These are phyloP conservation scores for Ctenochaetus hawaiiensis DNA, from an alignment of 2,797 vertebrate species.

Conservation along the genomic window DNA sequence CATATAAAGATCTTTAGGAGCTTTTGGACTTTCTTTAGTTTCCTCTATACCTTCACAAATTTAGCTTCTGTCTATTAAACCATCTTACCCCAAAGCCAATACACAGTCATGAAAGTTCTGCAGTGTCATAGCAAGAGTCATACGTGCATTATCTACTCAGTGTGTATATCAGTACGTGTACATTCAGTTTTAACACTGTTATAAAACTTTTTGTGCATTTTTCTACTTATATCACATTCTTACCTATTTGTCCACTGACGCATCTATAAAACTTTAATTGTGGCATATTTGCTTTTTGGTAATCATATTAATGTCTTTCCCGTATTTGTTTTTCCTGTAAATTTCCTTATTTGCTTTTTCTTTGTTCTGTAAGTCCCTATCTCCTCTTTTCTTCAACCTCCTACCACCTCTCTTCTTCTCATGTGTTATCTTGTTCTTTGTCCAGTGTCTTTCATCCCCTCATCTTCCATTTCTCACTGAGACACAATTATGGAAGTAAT, in stretches of 20 bases:
- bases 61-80: neutral
- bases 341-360: conserved; percentile 13
- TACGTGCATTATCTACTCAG: neutral
- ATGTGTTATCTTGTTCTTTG: neutral
- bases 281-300: conserved; percentile 34
- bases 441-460: neutral
- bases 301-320: conserved; percentile 28
- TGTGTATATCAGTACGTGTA: neutral
- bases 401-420: neutral
- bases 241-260: conserved; percentile 46
- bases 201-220: too few species aligned
- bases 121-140: neutral
- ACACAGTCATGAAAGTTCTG: neutral
- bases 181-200: too few species aligned
- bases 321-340: conserved; percentile 16
- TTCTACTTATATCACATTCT: neutral
- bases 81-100: neutral
- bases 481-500: conserved; percentile 33
- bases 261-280: conserved; percentile 52
- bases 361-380: neutral
- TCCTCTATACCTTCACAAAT: neutral
- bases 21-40: neutral
- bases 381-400: conserved; percentile 3
- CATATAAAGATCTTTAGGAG: neutral
- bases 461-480: conserved; percentile 2